Evolutionary conservation across 2,888 invertebrate genomes (phyloP).

Genomic region (Limnephilus auricula): DNA sequence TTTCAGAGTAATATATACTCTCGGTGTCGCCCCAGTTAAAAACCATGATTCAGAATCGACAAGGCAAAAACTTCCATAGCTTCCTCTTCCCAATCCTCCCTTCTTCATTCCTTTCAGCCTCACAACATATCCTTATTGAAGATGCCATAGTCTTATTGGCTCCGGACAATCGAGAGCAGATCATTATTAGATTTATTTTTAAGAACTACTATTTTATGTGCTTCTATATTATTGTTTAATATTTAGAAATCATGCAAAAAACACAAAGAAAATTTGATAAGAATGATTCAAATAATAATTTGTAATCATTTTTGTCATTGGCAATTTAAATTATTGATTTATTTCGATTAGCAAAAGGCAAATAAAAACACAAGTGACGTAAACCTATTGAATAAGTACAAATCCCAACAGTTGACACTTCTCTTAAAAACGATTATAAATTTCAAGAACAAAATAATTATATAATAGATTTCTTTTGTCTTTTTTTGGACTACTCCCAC

Average conservation of each 20-base stretch:
- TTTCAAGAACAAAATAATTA: not conserved
- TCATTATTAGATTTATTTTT: too few relatives aligned
- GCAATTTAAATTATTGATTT: not conserved
- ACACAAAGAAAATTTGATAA: not conserved
- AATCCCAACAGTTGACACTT: not conserved
- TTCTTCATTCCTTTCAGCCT: too few relatives aligned
- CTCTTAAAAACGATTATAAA: not conserved
- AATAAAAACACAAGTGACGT: not conserved
- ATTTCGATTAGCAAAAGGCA: not conserved
- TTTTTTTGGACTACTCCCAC: slow-evolving; percentile 39
- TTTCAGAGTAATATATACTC: too few relatives aligned
- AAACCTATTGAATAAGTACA: not conserved
- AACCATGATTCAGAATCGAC: too few relatives aligned
- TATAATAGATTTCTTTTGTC: not conserved
- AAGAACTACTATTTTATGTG: too few relatives aligned
- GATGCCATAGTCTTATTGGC: too few relatives aligned
- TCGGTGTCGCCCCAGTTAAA: too few relatives aligned
- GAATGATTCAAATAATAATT: not conserved
- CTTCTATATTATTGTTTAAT: too few relatives aligned
- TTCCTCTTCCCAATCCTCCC: too few relatives aligned
- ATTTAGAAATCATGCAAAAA: not conserved
- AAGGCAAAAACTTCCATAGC: too few relatives aligned
- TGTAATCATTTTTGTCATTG: not conserved
- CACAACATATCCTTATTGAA: too few relatives aligned
- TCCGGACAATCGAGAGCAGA: too few relatives aligned